Conservation (phyloP, 2,797 vertebrate genomes). For the Chiroxiphia lanceolata region DNA sequence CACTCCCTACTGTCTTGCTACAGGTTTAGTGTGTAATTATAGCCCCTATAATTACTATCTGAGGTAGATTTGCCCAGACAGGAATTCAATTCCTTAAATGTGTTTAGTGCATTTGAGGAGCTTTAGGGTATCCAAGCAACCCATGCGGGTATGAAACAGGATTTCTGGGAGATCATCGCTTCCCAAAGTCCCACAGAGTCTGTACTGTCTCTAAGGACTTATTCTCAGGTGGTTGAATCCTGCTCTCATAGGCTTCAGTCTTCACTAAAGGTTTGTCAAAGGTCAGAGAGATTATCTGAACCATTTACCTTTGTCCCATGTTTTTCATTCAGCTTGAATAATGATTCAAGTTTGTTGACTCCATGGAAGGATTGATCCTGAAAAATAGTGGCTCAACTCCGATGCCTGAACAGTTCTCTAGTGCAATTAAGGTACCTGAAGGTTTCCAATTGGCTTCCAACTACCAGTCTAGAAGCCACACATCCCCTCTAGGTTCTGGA, state of each 20-base stretch:
- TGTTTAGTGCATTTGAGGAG: background rate
- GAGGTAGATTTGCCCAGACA: background rate
- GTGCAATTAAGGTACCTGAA: background rate
- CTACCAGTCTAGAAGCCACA: background rate
- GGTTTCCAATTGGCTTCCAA: background rate
- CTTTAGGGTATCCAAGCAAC: background rate
- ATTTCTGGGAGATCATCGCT: background rate
- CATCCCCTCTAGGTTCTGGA: background rate
- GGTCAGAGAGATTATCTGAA: background rate
- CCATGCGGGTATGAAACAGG: background rate
- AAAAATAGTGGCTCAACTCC: background rate
- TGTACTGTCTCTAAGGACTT: background rate
- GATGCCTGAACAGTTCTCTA: background rate
- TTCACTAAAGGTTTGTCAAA: background rate
- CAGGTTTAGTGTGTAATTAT: rapidly evolving
- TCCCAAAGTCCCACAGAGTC: background rate
- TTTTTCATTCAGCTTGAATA: background rate
- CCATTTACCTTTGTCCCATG: background rate
- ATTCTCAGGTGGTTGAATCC: background rate
- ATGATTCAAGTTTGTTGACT: background rate
- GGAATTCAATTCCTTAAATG: background rate
- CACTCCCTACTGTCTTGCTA: background rate
- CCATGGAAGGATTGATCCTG: background rate
- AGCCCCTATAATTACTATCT: background rate
- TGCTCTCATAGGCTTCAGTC: background rate